A percentile compares a stretch with the other conserved stretches of the same genome.
phyloP scores from a whole-genome alignment of 1,140 invertebrate species.

The Rhyacophila brunnea region DNA sequence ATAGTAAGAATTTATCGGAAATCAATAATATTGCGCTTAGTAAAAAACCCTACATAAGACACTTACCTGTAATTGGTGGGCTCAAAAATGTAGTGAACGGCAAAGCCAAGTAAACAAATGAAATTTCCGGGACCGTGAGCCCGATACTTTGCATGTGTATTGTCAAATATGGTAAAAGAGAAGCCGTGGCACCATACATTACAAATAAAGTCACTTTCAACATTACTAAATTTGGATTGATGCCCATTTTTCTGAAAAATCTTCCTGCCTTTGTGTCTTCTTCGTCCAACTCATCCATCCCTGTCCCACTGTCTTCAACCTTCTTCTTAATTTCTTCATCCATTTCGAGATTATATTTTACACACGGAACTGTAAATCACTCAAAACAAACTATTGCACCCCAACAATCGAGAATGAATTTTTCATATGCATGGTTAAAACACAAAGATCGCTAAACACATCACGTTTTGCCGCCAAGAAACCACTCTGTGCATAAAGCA shows the following conservation, averaged over 20 bases:
- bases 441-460: no score
- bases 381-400: slow-evolving; percentile 1
- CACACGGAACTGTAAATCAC: slow-evolving; percentile 5
- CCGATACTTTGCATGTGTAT: slow-evolving; percentile 87
- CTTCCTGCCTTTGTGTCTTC: slow-evolving; percentile 40
- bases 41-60: not conserved
- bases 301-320: slow-evolving; percentile 38
- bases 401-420: no score
- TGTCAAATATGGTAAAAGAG: slow-evolving; percentile 77
- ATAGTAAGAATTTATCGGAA: not conserved
- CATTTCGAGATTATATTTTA: slow-evolving; percentile 18
- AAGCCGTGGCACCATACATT: slow-evolving; percentile 78
- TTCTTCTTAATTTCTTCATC: slow-evolving; percentile 42
- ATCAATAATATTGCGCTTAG: slow-evolving; percentile 4
- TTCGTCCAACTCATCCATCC: slow-evolving; percentile 40
- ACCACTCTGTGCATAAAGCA: no score
- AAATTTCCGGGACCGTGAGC: slow-evolving; percentile 78
- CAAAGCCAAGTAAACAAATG: slow-evolving; percentile 78
- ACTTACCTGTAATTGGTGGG: slow-evolving; percentile 72
- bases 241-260: slow-evolving; percentile 47
- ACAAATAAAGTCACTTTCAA: slow-evolving; percentile 78
- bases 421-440: no score
- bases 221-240: slow-evolving; percentile 73
- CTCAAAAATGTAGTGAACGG: slow-evolving; percentile 79
- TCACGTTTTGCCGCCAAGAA: no score